Evolutionary conservation across 1,140 invertebrate species (phyloP).

Genomic region (Drosophila suzukii): DNA sequence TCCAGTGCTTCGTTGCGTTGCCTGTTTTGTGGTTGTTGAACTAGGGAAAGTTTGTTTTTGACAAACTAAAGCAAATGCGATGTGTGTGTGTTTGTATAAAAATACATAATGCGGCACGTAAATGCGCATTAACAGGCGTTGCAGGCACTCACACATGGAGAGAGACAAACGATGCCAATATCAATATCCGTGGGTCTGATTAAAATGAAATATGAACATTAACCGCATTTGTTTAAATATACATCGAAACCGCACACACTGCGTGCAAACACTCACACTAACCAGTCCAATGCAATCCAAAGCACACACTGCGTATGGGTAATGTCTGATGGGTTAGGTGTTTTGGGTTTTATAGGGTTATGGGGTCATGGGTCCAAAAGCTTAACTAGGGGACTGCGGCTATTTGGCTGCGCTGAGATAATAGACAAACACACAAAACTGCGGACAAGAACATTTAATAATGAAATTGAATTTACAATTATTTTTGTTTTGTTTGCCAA

Average conservation of each 20-base stretch:
- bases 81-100: slow-evolving; percentile 19
- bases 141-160: slow-evolving; percentile 8
- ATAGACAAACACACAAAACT: slow-evolving; percentile 69
- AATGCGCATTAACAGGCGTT: slow-evolving; percentile 66
- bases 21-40: slow-evolving; percentile 53
- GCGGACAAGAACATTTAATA: slow-evolving; percentile 71
- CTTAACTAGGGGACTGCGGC: slow-evolving; percentile 28
- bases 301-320: too few relatives aligned
- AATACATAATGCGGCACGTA: slow-evolving; percentile 62
- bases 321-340: too few relatives aligned
- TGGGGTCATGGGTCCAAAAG: slow-evolving; percentile 9
- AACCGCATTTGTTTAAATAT: slow-evolving; percentile 82
- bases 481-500: slow-evolving; percentile 70
- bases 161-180: slow-evolving; percentile 20
- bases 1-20: slow-evolving; percentile 30
- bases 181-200: slow-evolving; percentile 69
- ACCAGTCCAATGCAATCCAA: background rate
- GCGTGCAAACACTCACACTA: slow-evolving; percentile 51
- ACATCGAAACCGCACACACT: slow-evolving; percentile 68
- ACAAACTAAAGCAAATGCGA: slow-evolving; percentile 61
- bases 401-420: slow-evolving; percentile 40
- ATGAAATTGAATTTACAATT: slow-evolving; percentile 82
- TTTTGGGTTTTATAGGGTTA: too few relatives aligned
- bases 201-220: slow-evolving; percentile 82
- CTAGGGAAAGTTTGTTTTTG: slow-evolving; percentile 71